Evolutionary conservation across 2,113 vertebrate genomes (phyloP).

Genomic region (Elgaria multicarinata): DNA sequence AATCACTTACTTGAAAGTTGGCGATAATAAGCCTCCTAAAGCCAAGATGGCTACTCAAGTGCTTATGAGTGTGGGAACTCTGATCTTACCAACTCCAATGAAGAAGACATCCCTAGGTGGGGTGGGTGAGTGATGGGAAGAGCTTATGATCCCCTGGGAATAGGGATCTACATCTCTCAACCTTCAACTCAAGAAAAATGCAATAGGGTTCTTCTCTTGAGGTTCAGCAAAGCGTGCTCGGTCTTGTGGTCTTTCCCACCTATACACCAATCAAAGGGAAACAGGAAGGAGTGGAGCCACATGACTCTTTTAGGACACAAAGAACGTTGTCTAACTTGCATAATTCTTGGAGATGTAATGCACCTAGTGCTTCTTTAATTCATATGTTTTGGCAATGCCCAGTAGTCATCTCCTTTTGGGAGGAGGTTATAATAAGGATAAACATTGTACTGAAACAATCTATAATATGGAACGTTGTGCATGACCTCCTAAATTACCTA

Average conservation of each 20-base stretch:
- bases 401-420: too few species aligned
- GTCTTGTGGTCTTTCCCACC: not conserved
- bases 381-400: too few species aligned
- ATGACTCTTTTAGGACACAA: not conserved
- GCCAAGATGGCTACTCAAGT: not conserved
- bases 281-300: not conserved
- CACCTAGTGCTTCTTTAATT: too few species aligned
- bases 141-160: not conserved
- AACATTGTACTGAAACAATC: too few species aligned
- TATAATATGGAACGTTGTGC: too few species aligned
- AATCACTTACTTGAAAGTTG: not conserved
- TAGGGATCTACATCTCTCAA: not conserved
- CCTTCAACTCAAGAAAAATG: not conserved
- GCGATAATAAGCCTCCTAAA: not conserved
- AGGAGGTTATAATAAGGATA: too few species aligned
- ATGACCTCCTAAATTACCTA: too few species aligned
- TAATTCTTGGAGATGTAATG: too few species aligned
- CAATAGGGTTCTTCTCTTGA: not conserved
- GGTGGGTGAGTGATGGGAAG: not conserved
- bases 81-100: not conserved
- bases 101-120: not conserved
- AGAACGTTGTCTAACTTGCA: too few species aligned
- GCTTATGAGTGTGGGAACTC: not conserved
- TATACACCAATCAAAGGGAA: not conserved
- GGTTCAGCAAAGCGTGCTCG: not conserved